Evolutionary conservation across 2,888 invertebrate species (phyloP), one percentile per base, ranked within the genome.

Genomic region (Sicus ferrugineus): DNA sequence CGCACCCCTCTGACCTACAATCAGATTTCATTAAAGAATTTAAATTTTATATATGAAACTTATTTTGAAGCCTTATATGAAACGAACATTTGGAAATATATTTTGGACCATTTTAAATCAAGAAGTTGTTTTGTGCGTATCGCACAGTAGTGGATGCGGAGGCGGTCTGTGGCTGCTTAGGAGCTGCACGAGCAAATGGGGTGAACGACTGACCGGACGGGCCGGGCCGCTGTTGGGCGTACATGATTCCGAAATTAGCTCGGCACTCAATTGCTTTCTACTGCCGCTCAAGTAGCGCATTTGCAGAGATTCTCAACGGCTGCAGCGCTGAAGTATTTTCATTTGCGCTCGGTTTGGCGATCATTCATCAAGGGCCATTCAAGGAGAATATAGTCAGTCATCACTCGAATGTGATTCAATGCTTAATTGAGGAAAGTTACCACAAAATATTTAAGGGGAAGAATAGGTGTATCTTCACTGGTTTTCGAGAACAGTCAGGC

Each of bases 131-230:
- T 1, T 16, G n/a, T 42, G 2, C n/a, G n/a, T n/a, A n/a, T 42
- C n/a, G 42, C n/a, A 42, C 34, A 34, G 1, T 34, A 14, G 1
- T 42, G n/a, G n/a, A n/a, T n/a, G 14, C 34, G 14, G 34, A 7
- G 34, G 34, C 14, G 7, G 14, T 34, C 34, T 9, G 7, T 7
- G 34, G 34, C 34, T 42, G 14, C 4, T 1, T 42, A 4, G 16
- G 42, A 4, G 42, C 42, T 4, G 42, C n/a, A 42, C 42, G 42
- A 42, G n/a, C n/a, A n/a, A 42, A n/a, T 42, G 42, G 42, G n/a
- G n/a, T 42, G 42, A 42, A n/a, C n/a, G 42, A 42, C 42, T 42
- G 42, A 42, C 42, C 42, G 42, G 42, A 42, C 42, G 42, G n/a
- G n/a, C 16, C 42, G 42, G n/a, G 11, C 7, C n/a, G 42, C 42